Evolutionary conservation across 2,888 invertebrate species (phyloP), one percentile per base, ranked within the genome.

Genomic region (Drosophila macrospina): DNA sequence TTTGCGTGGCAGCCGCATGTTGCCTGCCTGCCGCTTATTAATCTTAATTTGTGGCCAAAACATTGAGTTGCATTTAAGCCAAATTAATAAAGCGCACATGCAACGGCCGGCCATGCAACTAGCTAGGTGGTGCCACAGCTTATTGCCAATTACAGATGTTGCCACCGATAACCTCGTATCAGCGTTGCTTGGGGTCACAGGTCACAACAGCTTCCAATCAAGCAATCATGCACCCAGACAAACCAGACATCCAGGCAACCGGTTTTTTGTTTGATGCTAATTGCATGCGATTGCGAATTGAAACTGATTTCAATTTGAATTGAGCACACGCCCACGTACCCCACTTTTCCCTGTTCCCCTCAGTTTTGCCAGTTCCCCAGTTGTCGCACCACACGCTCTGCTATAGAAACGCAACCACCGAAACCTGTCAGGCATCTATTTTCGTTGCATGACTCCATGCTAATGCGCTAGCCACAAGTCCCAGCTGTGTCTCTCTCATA

Each of bases 51-150:
- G 67, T 47, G 51, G 39, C 52, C 24, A 39, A 41, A 48, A 44
- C 59, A 54, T 26, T 66, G 61, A 41, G 82, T 45, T 56, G 69
- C 75, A 72, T 57, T 83, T 73, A 75, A 84, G 65, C 70, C 73
- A 66, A 67, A 64, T 76, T 73, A 78, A 76, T 70, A 69, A 62
- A 64, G 44, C 68, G 65, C 50, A 69, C 85, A 78, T 81, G 81
- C 85, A 73, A 82, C 56, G 10, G 20, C 68, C 45, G 20, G 55
- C 51, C 70, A 62, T 36, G 57, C 52, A 51, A 20, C 20, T 28
- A 6, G 24, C 34, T 41, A 24, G 59, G 57, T 32, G 57, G 37
- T 50, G 48, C 41, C 26, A 42, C 15, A 8, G 15, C 34, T 44
- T 34, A 56, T 16, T 42, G 20, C 7, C 30, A 41, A 13, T 62